Percentiles rank a stretch among this genome's conserved stretches.
Evolutionary conservation across 2,797 vertebrate genomes (phyloP).

Genomic region (Malacoraja senta): DNA sequence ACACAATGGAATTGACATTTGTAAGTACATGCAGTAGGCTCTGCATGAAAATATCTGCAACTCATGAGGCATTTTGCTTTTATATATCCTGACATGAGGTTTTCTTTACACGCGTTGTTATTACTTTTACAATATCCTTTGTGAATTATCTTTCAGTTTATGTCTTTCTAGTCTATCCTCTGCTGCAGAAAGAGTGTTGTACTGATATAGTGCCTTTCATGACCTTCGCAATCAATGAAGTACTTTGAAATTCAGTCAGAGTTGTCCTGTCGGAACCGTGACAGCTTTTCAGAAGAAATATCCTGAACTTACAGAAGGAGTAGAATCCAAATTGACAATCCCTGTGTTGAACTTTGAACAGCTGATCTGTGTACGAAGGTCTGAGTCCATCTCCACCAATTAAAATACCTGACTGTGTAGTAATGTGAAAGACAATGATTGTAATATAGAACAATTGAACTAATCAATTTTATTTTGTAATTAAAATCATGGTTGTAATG

Average conservation of each 20-base stretch:
- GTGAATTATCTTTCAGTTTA: not conserved
- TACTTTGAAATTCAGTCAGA: no score
- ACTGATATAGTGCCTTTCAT: no score
- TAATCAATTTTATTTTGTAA: not conserved
- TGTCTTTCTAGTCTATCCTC: no score
- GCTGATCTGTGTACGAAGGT: not conserved
- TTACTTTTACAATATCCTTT: not conserved
- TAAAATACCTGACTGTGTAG: not conserved
- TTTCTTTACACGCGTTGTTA: not conserved
- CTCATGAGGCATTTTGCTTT: not conserved
- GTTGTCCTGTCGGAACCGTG: no score
- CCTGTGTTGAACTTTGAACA: not conserved
- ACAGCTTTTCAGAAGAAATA: not conserved
- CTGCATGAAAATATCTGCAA: not conserved
- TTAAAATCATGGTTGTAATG: not conserved
- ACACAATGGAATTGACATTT: not conserved
- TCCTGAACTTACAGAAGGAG: not conserved
- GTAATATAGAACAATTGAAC: not conserved
- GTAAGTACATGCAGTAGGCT: not conserved
- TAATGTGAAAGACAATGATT: not conserved
- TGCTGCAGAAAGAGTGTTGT: not conserved
- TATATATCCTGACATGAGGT: not conserved
- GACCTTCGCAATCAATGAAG: no score
- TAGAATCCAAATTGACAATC: not conserved
- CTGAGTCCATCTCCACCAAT: not conserved